Percentiles rank a stretch among this genome's conserved stretches.
Evolutionary conservation across 30 jellyfish, hydroid and myxozoan species (phyloP).

Genomic region (Calvadosia cruxmelitensis): DNA sequence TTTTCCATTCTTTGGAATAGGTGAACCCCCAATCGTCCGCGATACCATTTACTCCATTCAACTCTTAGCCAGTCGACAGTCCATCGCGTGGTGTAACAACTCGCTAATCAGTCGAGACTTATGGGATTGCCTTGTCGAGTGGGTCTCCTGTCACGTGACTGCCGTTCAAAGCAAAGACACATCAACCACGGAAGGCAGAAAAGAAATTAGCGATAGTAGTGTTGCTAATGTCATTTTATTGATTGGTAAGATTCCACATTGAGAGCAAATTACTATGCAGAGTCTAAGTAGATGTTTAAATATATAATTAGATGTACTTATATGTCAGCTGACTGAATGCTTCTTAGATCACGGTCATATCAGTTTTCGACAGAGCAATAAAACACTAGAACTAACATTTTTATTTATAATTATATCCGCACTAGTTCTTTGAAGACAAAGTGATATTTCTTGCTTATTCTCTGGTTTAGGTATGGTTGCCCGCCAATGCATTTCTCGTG

Average conservation of each 20-base stretch:
- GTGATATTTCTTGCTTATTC: neutral
- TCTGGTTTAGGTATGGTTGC: neutral
- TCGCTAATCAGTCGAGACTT: neutral
- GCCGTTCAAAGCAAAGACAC: neutral
- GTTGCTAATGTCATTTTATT: neutral
- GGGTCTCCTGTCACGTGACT: neutral
- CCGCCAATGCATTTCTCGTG: neutral
- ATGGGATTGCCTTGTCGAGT: neutral
- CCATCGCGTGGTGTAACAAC: neutral
- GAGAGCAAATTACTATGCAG: too few species aligned
- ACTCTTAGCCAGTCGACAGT: neutral
- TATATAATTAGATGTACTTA: too few species aligned
- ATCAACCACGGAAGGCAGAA: neutral
- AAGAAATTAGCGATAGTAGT: neutral
- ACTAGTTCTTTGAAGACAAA: neutral
- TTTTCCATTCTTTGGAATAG: too few species aligned
- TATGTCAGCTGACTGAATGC: too few species aligned
- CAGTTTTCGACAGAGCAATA: neutral
- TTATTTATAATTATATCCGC: neutral
- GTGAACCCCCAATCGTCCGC: too few species aligned
- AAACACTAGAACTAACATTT: too few species aligned
- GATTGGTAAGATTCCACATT: neutral
- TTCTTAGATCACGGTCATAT: too few species aligned
- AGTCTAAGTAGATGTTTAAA: too few species aligned
- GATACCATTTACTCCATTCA: neutral